These are phyloP conservation scores for Circus cinereus DNA, from an alignment of 2,797 vertebrate species.

Conservation along the genomic window DNA sequence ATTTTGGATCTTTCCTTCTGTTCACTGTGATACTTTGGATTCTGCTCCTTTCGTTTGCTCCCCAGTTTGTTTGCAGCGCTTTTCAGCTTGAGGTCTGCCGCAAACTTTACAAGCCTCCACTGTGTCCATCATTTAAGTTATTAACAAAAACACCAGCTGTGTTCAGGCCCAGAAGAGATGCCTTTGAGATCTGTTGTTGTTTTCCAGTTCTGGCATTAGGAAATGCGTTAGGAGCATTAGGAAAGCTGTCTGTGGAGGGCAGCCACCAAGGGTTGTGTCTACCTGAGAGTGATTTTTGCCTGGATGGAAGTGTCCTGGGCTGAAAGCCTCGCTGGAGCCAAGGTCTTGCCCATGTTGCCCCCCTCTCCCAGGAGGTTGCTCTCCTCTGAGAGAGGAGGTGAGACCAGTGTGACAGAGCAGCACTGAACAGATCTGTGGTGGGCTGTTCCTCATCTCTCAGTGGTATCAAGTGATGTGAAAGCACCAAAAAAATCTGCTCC, in stretches of 20 bases:
- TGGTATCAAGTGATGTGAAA: background rate
- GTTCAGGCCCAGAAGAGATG: background rate
- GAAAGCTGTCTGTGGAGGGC: background rate
- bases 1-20: background rate
- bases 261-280: background rate
- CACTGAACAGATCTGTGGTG: background rate
- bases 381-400: background rate
- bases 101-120: rapidly evolving
- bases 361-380: background rate
- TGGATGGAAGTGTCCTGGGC: background rate
- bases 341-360: background rate
- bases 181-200: background rate
- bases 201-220: background rate
- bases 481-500: background rate
- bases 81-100: background rate
- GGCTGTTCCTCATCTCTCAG: background rate
- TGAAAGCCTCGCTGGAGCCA: background rate
- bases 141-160: background rate
- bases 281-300: no score
- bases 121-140: background rate
- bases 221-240: background rate
- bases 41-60: background rate
- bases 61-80: background rate
- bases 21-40: background rate
- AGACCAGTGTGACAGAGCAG: background rate